Conservation (phyloP, 2,797 vertebrate species). For the Bovichtus diacanthus region DNA sequence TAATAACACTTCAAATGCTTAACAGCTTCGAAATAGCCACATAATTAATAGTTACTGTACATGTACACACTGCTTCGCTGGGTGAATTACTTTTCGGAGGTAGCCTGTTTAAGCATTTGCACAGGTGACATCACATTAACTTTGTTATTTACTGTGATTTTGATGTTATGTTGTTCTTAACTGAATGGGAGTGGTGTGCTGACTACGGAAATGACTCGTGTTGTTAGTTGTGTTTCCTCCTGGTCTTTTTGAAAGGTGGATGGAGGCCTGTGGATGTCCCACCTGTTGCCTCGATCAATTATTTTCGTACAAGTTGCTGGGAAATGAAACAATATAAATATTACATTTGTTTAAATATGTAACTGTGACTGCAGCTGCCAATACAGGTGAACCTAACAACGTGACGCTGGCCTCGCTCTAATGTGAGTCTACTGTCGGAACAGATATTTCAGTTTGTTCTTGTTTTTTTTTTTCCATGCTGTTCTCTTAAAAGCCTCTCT, state of each 20-base stretch:
- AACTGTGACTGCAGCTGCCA: background rate
- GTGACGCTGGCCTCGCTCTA: background rate
- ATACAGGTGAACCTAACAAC: background rate
- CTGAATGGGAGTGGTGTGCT: too few species aligned
- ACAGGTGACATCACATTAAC: background rate
- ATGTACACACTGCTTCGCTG: background rate
- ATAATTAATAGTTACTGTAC: background rate
- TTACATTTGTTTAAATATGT: background rate
- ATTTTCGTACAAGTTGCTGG: too few species aligned
- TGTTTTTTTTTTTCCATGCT: background rate
- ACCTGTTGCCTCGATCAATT: too few species aligned
- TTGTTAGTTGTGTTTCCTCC: too few species aligned
- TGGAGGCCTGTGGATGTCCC: too few species aligned
- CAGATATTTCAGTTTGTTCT: slow-evolving; percentile 3
- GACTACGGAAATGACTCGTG: too few species aligned
- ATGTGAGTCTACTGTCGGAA: background rate
- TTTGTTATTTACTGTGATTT: too few species aligned
- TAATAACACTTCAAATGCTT: background rate
- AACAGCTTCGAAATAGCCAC: background rate
- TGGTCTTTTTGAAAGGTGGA: too few species aligned
- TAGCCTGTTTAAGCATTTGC: background rate
- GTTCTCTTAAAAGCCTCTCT: slow-evolving; percentile 48
- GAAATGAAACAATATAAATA: too few species aligned
- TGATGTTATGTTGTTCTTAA: too few species aligned
- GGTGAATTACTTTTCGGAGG: background rate